phyloP scores from a whole-genome alignment of 2,797 vertebrate genomes.

The Neomorphus geoffroyi region DNA sequence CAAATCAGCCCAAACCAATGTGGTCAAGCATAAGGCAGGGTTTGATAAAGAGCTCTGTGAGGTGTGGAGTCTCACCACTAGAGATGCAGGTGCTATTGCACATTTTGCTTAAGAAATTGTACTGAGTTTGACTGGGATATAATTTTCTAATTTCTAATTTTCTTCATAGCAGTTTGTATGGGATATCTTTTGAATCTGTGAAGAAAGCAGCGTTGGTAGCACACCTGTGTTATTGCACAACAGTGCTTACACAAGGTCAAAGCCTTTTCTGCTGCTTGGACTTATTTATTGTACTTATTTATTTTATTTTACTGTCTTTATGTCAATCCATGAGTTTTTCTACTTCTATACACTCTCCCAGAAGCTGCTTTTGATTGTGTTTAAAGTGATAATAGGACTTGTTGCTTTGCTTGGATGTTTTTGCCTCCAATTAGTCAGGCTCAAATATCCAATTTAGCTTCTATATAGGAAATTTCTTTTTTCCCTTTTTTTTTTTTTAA shows the following conservation, averaged over 20 bases:
- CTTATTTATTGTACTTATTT: accelerated
- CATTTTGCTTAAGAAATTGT: background rate
- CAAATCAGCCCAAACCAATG: background rate
- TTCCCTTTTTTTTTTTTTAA: background rate
- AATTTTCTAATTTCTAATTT: too few species aligned
- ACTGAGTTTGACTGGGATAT: background rate
- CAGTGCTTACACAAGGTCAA: background rate
- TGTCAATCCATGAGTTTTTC: background rate
- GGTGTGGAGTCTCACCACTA: background rate
- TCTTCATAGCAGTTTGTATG: background rate
- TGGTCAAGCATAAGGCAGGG: background rate
- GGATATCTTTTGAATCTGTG: background rate
- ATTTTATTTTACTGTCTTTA: background rate
- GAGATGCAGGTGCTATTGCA: background rate
- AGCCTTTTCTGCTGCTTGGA: background rate
- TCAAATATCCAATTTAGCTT: background rate
- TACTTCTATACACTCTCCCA: background rate
- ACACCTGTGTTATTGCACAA: background rate
- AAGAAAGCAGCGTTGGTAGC: background rate
- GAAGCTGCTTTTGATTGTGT: background rate
- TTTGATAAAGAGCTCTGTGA: background rate
- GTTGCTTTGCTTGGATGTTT: background rate
- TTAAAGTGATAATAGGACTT: background rate
- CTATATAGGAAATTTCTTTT: background rate
- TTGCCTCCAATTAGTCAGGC: background rate